Evolutionary conservation across 2,797 vertebrate species (phyloP), one percentile per base, ranked within the genome.

Genomic region (Lagocephalus sceleratus): DNA sequence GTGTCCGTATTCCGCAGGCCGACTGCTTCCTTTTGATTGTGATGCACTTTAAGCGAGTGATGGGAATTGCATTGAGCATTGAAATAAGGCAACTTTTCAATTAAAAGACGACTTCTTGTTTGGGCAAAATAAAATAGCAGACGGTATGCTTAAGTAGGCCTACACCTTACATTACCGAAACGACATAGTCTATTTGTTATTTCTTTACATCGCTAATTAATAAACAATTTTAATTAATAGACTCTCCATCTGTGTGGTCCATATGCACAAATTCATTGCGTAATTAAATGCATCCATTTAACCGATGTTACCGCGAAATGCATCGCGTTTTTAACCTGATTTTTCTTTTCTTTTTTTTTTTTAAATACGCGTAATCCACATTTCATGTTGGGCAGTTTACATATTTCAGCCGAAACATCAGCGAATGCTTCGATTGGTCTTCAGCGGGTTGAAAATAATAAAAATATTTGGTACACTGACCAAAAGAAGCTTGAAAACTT

Each of bases 41-140:
- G 87, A 92, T 91, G 95, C 96, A 98, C 96, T 98, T 98, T 98
- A 98, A 93, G 90, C 49, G 76, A 83, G 71, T 79, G 77, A 73
- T 71, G 65, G 70, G 61, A 82, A 69, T 81, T 65, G 75, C 51
- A 68, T 62, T 75, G 74, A 67, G 46, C 54, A 14, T 83, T 84
- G 81, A 83, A 79, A 82, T 67, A 7, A 51, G 60, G 56, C 44
- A 60, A 40, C 78, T 47, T 74, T 46, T 67, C 66, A 76, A 78
- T 59, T 50, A 42, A 42, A 42, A 42, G 44, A 57, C 47, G 53
- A 22, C 20, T 65, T 8, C 60, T 62, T 72, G 47, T 53, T 68
- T 67, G 38, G 55, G 21, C 16, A 58, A 50, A 74, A 47, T 53
- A 67, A 51, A 76, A 63, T 63, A 50, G 64, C 54, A 42, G 45